These are phyloP conservation scores for Donacobius atricapilla DNA, from an alignment of 2,113 vertebrate species.

Conservation along the genomic window DNA sequence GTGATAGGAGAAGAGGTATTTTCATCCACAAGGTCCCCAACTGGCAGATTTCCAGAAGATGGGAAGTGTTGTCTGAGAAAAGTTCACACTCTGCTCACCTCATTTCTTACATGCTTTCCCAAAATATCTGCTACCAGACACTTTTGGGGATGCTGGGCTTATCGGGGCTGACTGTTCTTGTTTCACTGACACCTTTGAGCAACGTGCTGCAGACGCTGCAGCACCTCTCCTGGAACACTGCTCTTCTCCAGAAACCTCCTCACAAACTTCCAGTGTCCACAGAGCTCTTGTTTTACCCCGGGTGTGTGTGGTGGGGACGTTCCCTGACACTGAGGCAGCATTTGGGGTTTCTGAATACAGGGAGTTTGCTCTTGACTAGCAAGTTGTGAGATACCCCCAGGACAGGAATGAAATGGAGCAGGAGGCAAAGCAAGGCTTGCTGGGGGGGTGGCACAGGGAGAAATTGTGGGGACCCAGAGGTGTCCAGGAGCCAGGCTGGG, in stretches of 20 bases:
- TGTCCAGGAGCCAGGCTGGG: background rate
- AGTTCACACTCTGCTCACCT: background rate
- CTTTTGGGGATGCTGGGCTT: background rate
- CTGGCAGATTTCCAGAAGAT: constrained; percentile 38
- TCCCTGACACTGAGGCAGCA: background rate
- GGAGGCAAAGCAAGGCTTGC: background rate
- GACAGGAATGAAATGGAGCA: background rate
- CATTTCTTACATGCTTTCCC: constrained; percentile 27
- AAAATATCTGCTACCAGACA: background rate
- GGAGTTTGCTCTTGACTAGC: background rate
- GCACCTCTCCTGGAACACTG: background rate
- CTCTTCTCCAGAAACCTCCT: background rate
- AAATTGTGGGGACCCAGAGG: too few species aligned
- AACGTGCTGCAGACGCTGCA: fast-evolving
- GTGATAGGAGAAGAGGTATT: background rate
- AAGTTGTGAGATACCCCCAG: background rate
- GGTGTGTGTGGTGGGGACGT: fast-evolving
- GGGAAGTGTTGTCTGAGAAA: background rate
- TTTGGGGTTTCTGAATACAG: background rate
- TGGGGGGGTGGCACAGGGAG: background rate
- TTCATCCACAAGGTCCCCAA: background rate
- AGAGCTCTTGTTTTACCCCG: background rate
- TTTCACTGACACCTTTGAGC: background rate
- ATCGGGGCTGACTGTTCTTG: background rate
- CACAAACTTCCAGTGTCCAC: background rate